phyloP scores from a whole-genome alignment of 2,113 vertebrate genomes.

The Mesembrinibis cayennensis region DNA sequence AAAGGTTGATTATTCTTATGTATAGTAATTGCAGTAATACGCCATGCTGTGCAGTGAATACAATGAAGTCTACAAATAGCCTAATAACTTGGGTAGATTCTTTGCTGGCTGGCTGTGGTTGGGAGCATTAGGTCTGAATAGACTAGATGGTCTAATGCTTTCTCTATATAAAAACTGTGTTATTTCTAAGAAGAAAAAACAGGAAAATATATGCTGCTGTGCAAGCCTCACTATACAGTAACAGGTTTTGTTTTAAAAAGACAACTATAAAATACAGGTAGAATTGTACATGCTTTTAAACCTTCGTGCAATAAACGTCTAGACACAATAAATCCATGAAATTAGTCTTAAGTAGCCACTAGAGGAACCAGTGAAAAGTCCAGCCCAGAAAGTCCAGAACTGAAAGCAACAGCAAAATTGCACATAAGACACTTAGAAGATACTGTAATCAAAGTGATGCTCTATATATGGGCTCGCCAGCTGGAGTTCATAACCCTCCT shows the following conservation, averaged over 20 bases:
- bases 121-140: background rate
- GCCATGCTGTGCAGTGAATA: background rate
- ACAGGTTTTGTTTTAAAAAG: background rate
- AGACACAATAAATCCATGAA: background rate
- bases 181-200: background rate
- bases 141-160: background rate
- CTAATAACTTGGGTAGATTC: background rate
- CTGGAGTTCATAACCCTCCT: fast-evolving
- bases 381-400: background rate
- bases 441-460: fast-evolving
- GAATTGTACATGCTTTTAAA: background rate
- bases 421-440: background rate
- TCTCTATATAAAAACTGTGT: background rate
- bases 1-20: background rate
- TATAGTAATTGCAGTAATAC: background rate
- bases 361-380: background rate
- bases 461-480: fast-evolving
- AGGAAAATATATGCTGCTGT: background rate
- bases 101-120: background rate
- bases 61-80: background rate
- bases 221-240: background rate
- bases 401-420: background rate
- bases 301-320: background rate
- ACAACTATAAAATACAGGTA: background rate
- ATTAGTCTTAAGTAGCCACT: background rate